These are phyloP conservation scores for Falco peregrinus DNA, from an alignment of 2,797 vertebrate genomes.

Conservation along the genomic window DNA sequence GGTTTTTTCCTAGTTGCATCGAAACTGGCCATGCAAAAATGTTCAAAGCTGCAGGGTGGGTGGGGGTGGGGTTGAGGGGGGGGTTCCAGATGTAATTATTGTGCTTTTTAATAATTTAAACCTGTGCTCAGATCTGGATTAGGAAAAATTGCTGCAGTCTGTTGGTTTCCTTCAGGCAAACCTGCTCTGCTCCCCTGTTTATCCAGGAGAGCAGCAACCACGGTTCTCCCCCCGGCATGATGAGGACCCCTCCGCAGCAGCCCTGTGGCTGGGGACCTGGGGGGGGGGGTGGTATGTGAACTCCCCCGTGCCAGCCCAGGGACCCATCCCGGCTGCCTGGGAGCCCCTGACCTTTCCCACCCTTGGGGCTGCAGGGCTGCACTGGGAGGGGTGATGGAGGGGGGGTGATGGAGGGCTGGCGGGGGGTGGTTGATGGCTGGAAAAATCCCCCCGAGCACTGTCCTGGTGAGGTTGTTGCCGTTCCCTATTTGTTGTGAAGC, in stretches of 20 bases:
- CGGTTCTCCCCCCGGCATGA: neutral
- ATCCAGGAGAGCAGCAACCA: conserved; percentile 6
- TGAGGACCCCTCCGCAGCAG: conserved; percentile 9
- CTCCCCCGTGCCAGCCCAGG: neutral
- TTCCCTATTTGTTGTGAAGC: conserved; percentile 71
- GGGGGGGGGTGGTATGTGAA: neutral
- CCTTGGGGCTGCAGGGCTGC: neutral
- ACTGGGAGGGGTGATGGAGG: neutral
- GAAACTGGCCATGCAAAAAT: conserved; percentile 12
- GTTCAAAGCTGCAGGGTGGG: neutral
- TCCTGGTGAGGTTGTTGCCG: conserved; percentile 66
- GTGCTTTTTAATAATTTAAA: neutral
- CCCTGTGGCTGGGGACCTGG: neutral
- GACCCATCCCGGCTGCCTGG: neutral
- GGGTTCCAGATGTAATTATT: conserved; percentile 7
- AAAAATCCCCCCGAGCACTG: conserved; percentile 2
- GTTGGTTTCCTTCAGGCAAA: conserved; percentile 43
- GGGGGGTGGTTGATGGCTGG: neutral
- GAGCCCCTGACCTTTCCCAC: neutral
- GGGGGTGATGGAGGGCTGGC: conserved; percentile 15
- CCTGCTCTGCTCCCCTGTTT: conserved; percentile 43
- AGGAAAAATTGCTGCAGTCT: conserved; percentile 58
- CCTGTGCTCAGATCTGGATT: conserved; percentile 44
- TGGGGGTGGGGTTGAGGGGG: too few species aligned
- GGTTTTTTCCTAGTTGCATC: neutral